Base-by-base conservation (phyloP, 1,140 invertebrate genomes). In the Panonychus citri region DNA sequence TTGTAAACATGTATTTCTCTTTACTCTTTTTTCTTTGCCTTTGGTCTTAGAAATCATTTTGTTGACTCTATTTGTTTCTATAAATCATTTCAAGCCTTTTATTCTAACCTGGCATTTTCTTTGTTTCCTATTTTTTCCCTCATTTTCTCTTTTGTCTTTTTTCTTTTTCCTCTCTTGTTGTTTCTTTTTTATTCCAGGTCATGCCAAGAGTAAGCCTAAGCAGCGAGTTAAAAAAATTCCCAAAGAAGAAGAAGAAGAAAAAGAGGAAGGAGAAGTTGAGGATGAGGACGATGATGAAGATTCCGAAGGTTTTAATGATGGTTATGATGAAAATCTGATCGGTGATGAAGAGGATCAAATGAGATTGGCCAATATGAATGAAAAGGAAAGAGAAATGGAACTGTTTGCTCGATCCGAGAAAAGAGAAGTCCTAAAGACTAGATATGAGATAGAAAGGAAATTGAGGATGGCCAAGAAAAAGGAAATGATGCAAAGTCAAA, bases 361-460 rank as follows among this genome's bases (percentile, higher is more conserved):
- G 15, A 72, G 83, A 1, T 70, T 97, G 3, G 85, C 85, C 12
- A 79, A 83, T 60, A 84, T 97, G 78, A 95, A 90, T 0, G 91
- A 96, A 66, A 94, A 91, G 66, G 91, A 97, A 68, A 73, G 91
- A 57, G 91, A 97, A 71, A 87, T 93, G 62, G 90, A 95, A 71
- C 83, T 97, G 63, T 97, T 88, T 67, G 93, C 94, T 67, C 77
- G 91, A 54, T 87, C 91, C 52, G 91, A 96, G 69, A 81, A 87
- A 66, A 73, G 91, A 64, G 87, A 94, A 72, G 77, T 85, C 0
- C 81, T 94, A 75, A 86, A 86, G 67, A 93, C 84, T 5, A 82
- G 89, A 66, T 95, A 93, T 79, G 90, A 95, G 69, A 96, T 96
- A 56, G 86, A 96, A 65, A 82, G 90, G 58, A 96, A 96, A 67